These are phyloP conservation scores for Drosophila sp. DNA, from an alignment of 1,140 invertebrate species.

Conservation along the genomic window DNA sequence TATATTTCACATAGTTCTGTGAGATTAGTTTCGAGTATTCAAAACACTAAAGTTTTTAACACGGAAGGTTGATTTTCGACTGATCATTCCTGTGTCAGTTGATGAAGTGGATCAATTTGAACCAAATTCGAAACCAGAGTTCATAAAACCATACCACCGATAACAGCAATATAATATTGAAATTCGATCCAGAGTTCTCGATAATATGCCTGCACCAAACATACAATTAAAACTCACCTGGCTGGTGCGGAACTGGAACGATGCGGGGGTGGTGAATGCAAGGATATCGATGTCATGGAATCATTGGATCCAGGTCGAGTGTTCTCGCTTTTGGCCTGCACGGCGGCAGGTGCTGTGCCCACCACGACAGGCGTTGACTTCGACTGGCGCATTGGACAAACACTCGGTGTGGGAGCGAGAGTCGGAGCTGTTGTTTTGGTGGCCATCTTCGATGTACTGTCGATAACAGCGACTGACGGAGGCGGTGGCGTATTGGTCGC, in stretches of 20 bases:
- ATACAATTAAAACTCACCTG: slow-evolving; percentile 52
- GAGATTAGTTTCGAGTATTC: no score
- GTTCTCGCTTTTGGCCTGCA: slow-evolving; percentile 42
- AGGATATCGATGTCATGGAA: slow-evolving; percentile 70
- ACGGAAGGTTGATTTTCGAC: no score
- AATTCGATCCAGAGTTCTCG: no score
- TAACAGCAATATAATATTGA: no score
- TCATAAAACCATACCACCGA: no score
- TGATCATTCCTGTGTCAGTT: no score
- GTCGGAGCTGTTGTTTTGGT: background rate
- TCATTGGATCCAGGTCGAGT: slow-evolving; percentile 63
- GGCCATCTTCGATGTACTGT: slow-evolving; percentile 9
- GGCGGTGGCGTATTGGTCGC: slow-evolving; percentile 26
- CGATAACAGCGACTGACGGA: background rate
- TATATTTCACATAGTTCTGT: no score
- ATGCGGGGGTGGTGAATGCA: slow-evolving; percentile 74
- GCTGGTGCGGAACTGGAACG: slow-evolving; percentile 71
- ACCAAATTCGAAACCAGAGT: background rate
- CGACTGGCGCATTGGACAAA: slow-evolving; percentile 47
- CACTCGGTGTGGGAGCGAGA: slow-evolving; percentile 3
- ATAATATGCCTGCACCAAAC: no score
- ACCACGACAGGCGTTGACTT: slow-evolving; percentile 13
- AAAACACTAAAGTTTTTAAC: no score
- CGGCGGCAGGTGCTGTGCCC: slow-evolving; percentile 27
- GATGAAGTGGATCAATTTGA: background rate